A percentile compares a stretch with the other conserved stretches of the same genome.
Evolutionary conservation across 2,888 invertebrate genomes (phyloP).

Genomic region (Pheosia gnoma): DNA sequence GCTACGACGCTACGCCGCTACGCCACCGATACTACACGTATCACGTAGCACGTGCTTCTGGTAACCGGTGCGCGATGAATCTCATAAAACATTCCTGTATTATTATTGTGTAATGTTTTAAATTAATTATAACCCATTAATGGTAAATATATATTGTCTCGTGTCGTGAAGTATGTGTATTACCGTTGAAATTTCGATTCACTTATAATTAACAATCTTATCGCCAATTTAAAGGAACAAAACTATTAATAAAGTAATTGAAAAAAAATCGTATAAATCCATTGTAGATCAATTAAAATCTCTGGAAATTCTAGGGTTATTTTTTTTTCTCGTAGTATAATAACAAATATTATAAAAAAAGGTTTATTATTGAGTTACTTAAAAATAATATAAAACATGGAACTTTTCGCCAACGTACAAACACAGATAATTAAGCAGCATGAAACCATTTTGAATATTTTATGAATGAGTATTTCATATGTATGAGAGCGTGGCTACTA

Average conservation of each 20-base stretch:
- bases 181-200: too few relatives aligned
- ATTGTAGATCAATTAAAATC: too few relatives aligned
- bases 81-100: too few relatives aligned
- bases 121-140: too few relatives aligned
- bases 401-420: slow-evolving; percentile 72
- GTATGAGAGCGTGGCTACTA: slow-evolving; percentile 78
- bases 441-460: slow-evolving; percentile 82
- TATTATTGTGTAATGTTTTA: too few relatives aligned
- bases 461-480: slow-evolving; percentile 78
- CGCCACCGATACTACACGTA: background rate
- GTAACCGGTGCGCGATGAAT: background rate
- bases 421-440: slow-evolving; percentile 80
- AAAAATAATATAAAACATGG: slow-evolving; percentile 47
- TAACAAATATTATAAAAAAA: background rate
- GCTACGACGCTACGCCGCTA: slow-evolving; percentile 42
- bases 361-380: background rate
- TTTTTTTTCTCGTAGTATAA: background rate
- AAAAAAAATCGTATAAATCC: too few relatives aligned
- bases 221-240: too few relatives aligned
- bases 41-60: background rate
- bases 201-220: too few relatives aligned
- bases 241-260: too few relatives aligned
- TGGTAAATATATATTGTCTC: too few relatives aligned
- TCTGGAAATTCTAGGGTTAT: too few relatives aligned
- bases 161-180: too few relatives aligned